Evolutionary conservation across 2,113 vertebrate species (phyloP).

Genomic region (Nyctereutes procyonoides): DNA sequence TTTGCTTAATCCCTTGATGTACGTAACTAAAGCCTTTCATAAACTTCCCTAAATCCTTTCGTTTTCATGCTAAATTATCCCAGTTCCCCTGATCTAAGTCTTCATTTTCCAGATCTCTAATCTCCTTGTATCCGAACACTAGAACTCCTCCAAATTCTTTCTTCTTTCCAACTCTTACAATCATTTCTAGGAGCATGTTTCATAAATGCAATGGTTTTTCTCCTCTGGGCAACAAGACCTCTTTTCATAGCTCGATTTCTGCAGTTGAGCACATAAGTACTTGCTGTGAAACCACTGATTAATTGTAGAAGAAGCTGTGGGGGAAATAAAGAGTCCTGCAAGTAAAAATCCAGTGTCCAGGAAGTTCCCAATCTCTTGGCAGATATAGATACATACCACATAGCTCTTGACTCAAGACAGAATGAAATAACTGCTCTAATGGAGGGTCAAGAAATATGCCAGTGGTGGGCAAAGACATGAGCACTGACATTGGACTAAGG

Average conservation of each 20-base stretch:
- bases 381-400: background rate
- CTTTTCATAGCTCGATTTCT: conserved; percentile 5
- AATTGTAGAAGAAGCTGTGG: background rate
- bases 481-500: background rate
- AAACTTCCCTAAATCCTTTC: background rate
- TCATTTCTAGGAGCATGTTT: background rate
- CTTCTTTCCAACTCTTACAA: background rate
- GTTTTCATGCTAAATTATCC: background rate
- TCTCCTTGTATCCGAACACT: background rate
- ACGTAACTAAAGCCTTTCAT: background rate
- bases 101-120: background rate
- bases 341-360: background rate
- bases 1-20: background rate
- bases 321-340: background rate
- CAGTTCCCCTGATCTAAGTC: conserved; percentile 7
- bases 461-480: background rate
- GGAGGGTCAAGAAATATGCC: background rate
- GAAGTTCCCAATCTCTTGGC: background rate
- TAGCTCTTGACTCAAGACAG: background rate
- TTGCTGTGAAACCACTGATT: background rate
- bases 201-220: background rate
- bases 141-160: background rate
- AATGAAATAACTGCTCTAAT: background rate
- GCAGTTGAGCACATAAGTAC: background rate
- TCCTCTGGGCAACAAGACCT: background rate